A percentile compares a stretch with the other conserved stretches of the same genome.
Conservation (phyloP, 2,888 invertebrate genomes). For the Eumerus sabulonum region DNA sequence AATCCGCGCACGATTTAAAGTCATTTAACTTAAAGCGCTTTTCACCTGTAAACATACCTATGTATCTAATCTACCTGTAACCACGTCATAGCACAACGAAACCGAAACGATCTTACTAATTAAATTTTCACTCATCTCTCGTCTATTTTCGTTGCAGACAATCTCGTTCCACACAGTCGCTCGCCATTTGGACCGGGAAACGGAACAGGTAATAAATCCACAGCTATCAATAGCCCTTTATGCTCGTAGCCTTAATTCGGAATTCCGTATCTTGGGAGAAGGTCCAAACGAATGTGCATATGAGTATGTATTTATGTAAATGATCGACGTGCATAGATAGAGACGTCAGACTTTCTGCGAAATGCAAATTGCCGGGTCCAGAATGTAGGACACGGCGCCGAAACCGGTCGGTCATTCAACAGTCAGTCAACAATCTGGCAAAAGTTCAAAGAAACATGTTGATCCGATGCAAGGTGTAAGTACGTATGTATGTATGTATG, state of each 20-base stretch:
- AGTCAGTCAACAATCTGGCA: slow-evolving; percentile 28
- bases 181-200: slow-evolving; percentile 35
- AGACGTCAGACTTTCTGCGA: slow-evolving; percentile 11
- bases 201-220: slow-evolving; percentile 50
- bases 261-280: neutral
- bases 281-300: neutral
- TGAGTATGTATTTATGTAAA: slow-evolving; percentile 12
- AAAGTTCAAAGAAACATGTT: slow-evolving; percentile 26
- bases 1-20: slow-evolving; percentile 48
- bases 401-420: slow-evolving; percentile 28
- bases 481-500: neutral
- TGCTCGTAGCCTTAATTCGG: neutral
- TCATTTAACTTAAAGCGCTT: slow-evolving; percentile 26
- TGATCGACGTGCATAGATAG: neutral
- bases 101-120: slow-evolving; percentile 30
- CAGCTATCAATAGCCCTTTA: neutral
- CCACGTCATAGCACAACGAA: neutral
- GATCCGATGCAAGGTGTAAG: slow-evolving; percentile 7
- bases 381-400: slow-evolving; percentile 28
- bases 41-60: slow-evolving; percentile 17
- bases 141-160: slow-evolving; percentile 46
- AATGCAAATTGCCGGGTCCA: slow-evolving; percentile 18
- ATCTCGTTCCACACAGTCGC: slow-evolving; percentile 32
- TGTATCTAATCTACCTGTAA: no score
- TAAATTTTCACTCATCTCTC: slow-evolving; percentile 10